Base-by-base conservation (phyloP, 2,113 vertebrate genomes). In the Peucedramus taeniatus region DNA sequence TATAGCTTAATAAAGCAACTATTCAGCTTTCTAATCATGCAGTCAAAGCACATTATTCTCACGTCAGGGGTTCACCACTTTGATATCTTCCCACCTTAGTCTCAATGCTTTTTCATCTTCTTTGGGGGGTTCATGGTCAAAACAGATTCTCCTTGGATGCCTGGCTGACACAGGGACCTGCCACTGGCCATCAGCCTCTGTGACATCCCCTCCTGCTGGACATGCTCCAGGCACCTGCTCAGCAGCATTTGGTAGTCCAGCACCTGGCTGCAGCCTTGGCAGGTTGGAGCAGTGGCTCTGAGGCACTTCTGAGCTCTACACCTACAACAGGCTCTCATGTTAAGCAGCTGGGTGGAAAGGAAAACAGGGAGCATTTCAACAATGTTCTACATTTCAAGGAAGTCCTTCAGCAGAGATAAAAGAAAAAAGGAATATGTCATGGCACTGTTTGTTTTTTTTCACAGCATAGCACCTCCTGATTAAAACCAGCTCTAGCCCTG, bases 91-190 rank as follows among this genome's bases (percentile, higher is more conserved):
- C 20, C 28, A 74, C 37, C 31, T 8, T 13, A 42, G 16, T 69
- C 61, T 78, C 71, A 72, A 74, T 45, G 24, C 9, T 65, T 64
- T 79, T 49, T 59, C 4, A 37, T 78, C 12, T 44, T 56, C 59
- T 72, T 78, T 49, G 42, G 4, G 42, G 21, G 49, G 14, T 33
- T 87, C 24, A 28, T 3, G 22, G 60, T 22, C 0, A 0, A 77
- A 64, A 63, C 9, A 71, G 66, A 86, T 56, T 51, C 42, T 39
- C 44, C 10, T 33, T 33, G 60, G 83, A 40, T 3, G 3, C 27
- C n/a, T 72, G 59, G 31, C 65, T 85, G 35, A 45, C 33, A 83
- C 44, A 42, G 20, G 18, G 35, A 63, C 11, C 28, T 85, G 37
- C 22, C 24, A 13, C 40, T 64, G 68, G 15, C 64, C 65, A 64